Conservation (phyloP, 2,888 invertebrate species). For the Drosophila subsilvestris region DNA sequence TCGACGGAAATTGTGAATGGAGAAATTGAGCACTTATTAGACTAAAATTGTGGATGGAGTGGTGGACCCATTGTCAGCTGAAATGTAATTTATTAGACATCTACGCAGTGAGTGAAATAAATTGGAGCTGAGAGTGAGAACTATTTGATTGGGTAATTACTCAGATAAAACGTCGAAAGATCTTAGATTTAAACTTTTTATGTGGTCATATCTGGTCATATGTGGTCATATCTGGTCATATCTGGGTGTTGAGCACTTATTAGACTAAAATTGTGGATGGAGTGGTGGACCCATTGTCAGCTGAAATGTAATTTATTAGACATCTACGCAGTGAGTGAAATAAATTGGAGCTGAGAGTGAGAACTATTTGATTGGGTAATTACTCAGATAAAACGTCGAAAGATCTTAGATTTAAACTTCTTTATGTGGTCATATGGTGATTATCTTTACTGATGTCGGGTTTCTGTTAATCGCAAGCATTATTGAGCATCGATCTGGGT, state of each 20-base stretch:
- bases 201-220: no score
- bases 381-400: not conserved
- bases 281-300: constrained; percentile 25
- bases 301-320: constrained; percentile 54
- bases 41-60: constrained; percentile 27
- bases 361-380: not conserved
- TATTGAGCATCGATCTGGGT: not conserved
- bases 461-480: not conserved
- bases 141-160: constrained; percentile 1
- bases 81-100: constrained; percentile 54
- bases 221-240: not conserved
- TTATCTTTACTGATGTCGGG: not conserved
- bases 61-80: constrained; percentile 34
- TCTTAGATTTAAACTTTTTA: not conserved
- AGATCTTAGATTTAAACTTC: not conserved
- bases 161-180: not conserved
- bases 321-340: constrained; percentile 15
- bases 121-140: not conserved
- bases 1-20: constrained; percentile 41
- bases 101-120: constrained; percentile 4
- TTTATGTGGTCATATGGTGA: not conserved
- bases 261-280: no score
- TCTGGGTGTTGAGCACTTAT: no score
- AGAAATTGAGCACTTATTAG: constrained; percentile 2
- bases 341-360: not conserved